Evolutionary conservation across 2,797 vertebrate species (phyloP), one percentile per base, ranked within the genome.

Genomic region (Merluccius polli): DNA sequence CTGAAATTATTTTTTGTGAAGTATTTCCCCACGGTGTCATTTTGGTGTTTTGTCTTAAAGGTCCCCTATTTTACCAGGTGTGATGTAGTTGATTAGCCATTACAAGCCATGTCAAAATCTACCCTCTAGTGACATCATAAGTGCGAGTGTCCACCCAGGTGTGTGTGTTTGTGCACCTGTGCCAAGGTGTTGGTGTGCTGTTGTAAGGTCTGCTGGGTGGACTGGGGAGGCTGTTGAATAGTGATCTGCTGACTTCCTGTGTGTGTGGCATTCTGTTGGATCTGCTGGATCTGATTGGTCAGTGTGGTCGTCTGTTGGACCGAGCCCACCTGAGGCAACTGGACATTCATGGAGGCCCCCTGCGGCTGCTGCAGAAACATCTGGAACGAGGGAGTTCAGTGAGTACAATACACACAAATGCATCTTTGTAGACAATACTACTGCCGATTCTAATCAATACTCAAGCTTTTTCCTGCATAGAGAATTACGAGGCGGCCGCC

Each of bases 331-430:
- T 95, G 94, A 71, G 96, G 91, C 79, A 97, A 93, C 84, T 97
- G 97, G 78, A 97, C 91, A 81, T 95, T 97, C 91, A 96, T 92
- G 18, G 95, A 92, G 82, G 95, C 91, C 48, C 95, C 89, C 0
- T 24, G 59, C 11, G 95, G 86, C 89, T 92, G 97, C 89, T 98
- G 98, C 85, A 98, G 90, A 88, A 98, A 95, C 96, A 98, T 98
- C 97, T 98, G 92, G 73, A 0, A 9, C 21, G 32, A 82, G 31
- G 27, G 41, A 77, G 59, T 24, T 65, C 24, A 65, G 52, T 9
- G 18, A 21, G 36, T 38, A 27, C 24, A 3, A n/a, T n/a, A 27
- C 1, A 27, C 52, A 63, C 52, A 63, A n/a, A 63, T 10, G 52
- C 52, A 63, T 27, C 24, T 21, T 24, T n/a, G 52, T 63, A 5